Percentiles rank a stretch among this genome's conserved stretches.
These are phyloP conservation scores for Atrina japonica DNA, from an alignment of 2,888 invertebrate genomes.

Conservation along the genomic window DNA sequence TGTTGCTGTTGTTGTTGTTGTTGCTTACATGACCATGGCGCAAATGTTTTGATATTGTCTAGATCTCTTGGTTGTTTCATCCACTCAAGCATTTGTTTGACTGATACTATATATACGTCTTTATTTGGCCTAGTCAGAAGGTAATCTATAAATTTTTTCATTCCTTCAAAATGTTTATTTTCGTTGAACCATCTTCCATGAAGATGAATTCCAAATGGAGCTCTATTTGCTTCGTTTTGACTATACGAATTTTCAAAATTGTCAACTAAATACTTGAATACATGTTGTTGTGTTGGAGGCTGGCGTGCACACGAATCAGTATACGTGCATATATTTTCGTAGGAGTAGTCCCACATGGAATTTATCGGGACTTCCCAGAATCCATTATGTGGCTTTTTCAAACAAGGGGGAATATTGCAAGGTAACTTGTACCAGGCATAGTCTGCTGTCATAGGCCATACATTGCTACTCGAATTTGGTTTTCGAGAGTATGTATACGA, in stretches of 20 bases:
- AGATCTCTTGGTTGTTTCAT: slow-evolving; percentile 57
- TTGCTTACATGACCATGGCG: slow-evolving; percentile 56
- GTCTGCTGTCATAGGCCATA: slow-evolving; percentile 67
- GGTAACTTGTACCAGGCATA: slow-evolving; percentile 58
- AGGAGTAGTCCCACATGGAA: slow-evolving; percentile 58
- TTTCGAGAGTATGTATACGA: slow-evolving; percentile 60
- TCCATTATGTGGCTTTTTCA: slow-evolving; percentile 35
- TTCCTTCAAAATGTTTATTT: slow-evolving; percentile 81
- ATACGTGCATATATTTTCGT: slow-evolving; percentile 59
- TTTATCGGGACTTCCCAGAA: slow-evolving; percentile 69
- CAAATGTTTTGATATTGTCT: slow-evolving; percentile 48
- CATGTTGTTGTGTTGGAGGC: slow-evolving; percentile 57
- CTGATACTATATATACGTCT: slow-evolving; percentile 36
- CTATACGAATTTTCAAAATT: slow-evolving; percentile 88
- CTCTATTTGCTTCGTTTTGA: slow-evolving; percentile 82
- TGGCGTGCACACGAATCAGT: slow-evolving; percentile 64
- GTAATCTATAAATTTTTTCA: slow-evolving; percentile 59
- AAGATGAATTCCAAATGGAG: slow-evolving; percentile 91
- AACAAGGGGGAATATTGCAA: slow-evolving; percentile 61
- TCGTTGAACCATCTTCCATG: slow-evolving; percentile 89
- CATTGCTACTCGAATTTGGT: slow-evolving; percentile 42
- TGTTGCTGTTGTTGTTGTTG: too few relatives aligned
- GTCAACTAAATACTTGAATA: slow-evolving; percentile 83
- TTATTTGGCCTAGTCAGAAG: slow-evolving; percentile 51
- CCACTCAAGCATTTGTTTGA: slow-evolving; percentile 56